phyloP scores from a whole-genome alignment of 2,113 vertebrate species.

The Piprites chloris region DNA sequence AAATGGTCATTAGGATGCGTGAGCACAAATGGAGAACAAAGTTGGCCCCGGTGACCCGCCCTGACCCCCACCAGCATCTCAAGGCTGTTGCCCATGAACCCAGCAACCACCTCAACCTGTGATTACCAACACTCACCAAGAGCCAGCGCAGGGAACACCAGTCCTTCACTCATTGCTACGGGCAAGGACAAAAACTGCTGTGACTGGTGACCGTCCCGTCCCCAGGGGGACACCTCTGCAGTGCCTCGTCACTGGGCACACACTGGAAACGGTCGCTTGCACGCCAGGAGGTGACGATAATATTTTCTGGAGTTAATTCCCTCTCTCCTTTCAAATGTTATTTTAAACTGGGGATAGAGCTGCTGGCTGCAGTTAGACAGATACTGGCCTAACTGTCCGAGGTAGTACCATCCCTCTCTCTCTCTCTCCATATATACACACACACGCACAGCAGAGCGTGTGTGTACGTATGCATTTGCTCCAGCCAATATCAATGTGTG shows the following conservation, averaged over 20 bases:
- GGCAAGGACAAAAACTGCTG: background rate
- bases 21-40: background rate
- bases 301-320: background rate
- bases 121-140: background rate
- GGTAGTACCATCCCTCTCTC: background rate
- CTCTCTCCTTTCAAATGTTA: background rate
- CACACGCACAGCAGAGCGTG: rapidly evolving
- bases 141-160: background rate
- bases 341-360: background rate
- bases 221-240: background rate
- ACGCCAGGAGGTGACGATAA: background rate
- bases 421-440: rapidly evolving
- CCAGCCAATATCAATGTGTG: background rate
- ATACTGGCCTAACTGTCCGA: background rate
- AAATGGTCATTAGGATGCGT: background rate
- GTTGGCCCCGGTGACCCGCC: background rate
- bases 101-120: background rate
- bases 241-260: background rate
- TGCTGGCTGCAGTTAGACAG: background rate
- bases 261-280: background rate
- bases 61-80: background rate
- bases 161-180: background rate
- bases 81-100: background rate
- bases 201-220: background rate
- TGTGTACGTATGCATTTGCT: rapidly evolving